Conservation (phyloP, 2,113 vertebrate species). For the Odocoileus hemionus region DNA sequence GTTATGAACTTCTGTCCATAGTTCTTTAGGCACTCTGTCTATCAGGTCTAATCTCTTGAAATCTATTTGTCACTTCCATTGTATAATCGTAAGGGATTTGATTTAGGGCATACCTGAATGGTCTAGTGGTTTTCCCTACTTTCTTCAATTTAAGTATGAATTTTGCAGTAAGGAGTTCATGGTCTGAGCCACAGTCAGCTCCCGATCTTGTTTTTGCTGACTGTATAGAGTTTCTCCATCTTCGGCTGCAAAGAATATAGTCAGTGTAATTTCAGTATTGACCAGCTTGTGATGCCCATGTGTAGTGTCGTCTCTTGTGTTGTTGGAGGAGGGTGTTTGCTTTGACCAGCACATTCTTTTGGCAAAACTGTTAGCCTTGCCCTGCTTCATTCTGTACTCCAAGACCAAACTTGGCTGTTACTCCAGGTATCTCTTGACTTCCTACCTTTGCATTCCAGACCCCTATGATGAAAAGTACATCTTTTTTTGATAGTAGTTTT, state of each 20-base stretch:
- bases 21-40: background rate
- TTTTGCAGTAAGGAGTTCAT: background rate
- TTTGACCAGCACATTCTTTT: background rate
- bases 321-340: background rate
- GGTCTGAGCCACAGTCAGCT: background rate
- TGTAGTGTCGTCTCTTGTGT: background rate
- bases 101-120: background rate
- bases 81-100: background rate
- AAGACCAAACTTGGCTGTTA: background rate
- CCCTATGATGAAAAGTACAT: background rate
- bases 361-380: background rate
- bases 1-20: background rate
- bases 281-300: background rate
- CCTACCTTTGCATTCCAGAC: background rate
- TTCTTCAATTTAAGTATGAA: background rate
- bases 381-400: background rate
- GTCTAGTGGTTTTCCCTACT: background rate
- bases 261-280: background rate
- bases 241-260: background rate
- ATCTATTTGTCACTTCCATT: background rate
- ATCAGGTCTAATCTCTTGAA: background rate
- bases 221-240: background rate
- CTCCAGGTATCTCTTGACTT: background rate
- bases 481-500: background rate
- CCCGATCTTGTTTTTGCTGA: background rate